Evolutionary conservation across 1,140 invertebrate species (phyloP).

Genomic region (Wasmannia auropunctata): DNA sequence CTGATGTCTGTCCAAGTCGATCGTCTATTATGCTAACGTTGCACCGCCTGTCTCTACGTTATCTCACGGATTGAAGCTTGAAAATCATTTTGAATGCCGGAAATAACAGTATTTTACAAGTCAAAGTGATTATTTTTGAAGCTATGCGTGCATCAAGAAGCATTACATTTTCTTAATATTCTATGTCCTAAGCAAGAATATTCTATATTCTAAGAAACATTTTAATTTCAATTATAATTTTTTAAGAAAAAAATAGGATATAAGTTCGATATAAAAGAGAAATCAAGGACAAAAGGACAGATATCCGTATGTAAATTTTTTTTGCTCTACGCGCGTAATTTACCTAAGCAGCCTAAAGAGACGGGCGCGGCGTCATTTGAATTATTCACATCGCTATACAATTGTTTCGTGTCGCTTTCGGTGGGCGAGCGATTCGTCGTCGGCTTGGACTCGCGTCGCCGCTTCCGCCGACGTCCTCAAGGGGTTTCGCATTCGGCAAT

Average conservation of each 20-base stretch:
- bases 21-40: background rate
- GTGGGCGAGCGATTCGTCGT: conserved; percentile 9
- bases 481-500: conserved; percentile 74
- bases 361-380: background rate
- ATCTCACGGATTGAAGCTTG: no score
- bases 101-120: background rate
- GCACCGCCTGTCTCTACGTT: background rate
- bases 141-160: background rate
- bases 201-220: background rate
- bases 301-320: background rate
- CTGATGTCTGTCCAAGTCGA: conserved; percentile 20
- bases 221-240: no score
- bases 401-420: conserved; percentile 15
- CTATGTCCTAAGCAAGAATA: background rate
- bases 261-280: background rate
- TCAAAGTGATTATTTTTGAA: background rate
- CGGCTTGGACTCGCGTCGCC: conserved; percentile 28
- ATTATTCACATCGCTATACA: background rate
- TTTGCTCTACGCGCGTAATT: background rate
- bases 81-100: background rate
- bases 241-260: background rate
- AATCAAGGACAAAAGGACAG: background rate
- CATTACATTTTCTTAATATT: background rate
- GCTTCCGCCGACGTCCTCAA: conserved; percentile 27
- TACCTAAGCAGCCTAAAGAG: background rate